Percentiles rank a stretch among this genome's conserved stretches.
These are phyloP conservation scores for Prochilodus magdalenae DNA, from an alignment of 2,113 vertebrate genomes.

Conservation along the genomic window DNA sequence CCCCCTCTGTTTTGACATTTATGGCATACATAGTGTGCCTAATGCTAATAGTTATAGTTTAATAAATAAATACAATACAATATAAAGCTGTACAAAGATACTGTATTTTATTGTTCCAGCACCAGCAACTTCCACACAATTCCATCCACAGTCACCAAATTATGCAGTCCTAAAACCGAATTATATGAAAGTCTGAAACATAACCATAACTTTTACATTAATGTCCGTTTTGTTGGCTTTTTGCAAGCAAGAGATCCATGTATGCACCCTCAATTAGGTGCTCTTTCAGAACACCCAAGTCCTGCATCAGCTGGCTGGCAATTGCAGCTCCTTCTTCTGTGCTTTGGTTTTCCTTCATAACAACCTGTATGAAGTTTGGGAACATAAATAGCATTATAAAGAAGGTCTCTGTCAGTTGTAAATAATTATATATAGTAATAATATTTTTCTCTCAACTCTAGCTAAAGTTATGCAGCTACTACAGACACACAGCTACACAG, in stretches of 20 bases:
- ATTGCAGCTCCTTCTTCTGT: constrained; percentile 75
- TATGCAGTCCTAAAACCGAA: too few species aligned
- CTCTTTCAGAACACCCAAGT: constrained; percentile 72
- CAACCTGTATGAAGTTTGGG: constrained; percentile 70
- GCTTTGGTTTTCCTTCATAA: constrained; percentile 78
- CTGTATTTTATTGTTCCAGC: neutral
- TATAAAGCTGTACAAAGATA: neutral
- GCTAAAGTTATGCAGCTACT: too few species aligned
- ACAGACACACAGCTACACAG: too few species aligned
- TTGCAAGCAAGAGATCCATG: constrained; percentile 77
- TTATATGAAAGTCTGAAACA: neutral
- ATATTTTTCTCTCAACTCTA: too few species aligned
- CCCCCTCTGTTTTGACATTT: too few species aligned
- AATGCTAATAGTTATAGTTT: too few species aligned
- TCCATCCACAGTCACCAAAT: neutral
- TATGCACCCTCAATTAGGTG: constrained; percentile 83
- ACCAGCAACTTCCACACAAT: neutral
- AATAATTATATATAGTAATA: too few species aligned
- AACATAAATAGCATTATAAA: neutral
- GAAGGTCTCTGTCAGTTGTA: too few species aligned
- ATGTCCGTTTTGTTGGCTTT: constrained; percentile 45
- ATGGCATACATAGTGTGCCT: too few species aligned
- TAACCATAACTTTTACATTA: neutral
- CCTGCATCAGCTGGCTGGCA: constrained; percentile 76
- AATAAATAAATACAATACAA: neutral